Base-by-base conservation (phyloP, 2,888 invertebrate species). In the Papilio protenor region DNA sequence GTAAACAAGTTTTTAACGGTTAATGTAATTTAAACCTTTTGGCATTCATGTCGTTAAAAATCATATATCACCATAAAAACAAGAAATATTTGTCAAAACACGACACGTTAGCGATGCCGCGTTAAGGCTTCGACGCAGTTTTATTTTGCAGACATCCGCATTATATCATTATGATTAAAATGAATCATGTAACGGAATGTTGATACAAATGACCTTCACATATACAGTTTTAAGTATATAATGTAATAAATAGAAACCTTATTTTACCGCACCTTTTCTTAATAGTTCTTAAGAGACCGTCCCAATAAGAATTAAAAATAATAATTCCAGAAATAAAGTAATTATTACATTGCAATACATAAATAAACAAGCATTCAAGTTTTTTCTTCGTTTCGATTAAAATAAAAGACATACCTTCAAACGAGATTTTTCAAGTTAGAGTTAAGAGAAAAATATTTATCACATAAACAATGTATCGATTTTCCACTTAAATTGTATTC, bases 171-270 rank as follows among this genome's bases (percentile, higher is more conserved):
- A 75, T 80, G 81, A 81, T 82, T 81, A 81, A 81, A 82, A 84
- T 86, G 86, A 87, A 83, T 87, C 87, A 87, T 80, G 79, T 77
- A 72, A 66, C 61, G 84, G 83, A 84, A 86, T 84, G 85, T 81
- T 76, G 80, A 83, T 81, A 71, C 76, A 76, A 75, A 77, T 79
- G 72, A 75, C 79, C 77, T 77, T 79, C 78, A 78, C 40, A 66
- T 27, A 27, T 78, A 45, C 71, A 66, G 12, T 72, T 73, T 69
- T 47, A 72, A 64, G n/a, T 23, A 21, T 74, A 21, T 74, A 75
- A 57, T 12, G 11, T 47, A 74, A 64, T n/a, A 33, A 1, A 52
- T 47, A 47, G 23, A 74, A 47, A 61, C 21, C 5, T 59, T 23
- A 49, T 64, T 73, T 49, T 47, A 21, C 23, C 27, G n/a, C 0